Conservation (phyloP, 2,888 invertebrate genomes). For the Thysanoteuthis rhombus region DNA sequence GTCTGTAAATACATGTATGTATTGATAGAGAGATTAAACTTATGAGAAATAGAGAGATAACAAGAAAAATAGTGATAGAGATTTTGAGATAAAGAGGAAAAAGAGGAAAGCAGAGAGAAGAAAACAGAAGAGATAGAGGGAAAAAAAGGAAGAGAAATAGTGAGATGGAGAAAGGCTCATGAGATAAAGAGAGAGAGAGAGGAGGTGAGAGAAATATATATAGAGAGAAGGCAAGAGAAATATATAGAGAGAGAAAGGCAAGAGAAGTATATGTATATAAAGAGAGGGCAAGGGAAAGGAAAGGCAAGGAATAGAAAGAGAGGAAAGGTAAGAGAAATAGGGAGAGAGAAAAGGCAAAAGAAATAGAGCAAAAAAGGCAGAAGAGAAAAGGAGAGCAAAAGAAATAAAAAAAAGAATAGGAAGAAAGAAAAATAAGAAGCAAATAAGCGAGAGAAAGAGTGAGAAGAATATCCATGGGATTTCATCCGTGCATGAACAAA, state of each 20-base stretch:
- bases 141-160: not conserved
- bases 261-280: no score
- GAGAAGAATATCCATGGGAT: not conserved
- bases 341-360: not conserved
- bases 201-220: not conserved
- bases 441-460: not conserved
- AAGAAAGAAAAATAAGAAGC: not conserved
- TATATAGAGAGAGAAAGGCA: not conserved
- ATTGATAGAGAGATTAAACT: no score
- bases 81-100: not conserved
- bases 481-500: not conserved
- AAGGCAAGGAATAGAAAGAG: not conserved
- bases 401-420: not conserved
- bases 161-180: not conserved
- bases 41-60: not conserved
- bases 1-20: no score
- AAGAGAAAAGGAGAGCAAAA: not conserved
- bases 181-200: not conserved
- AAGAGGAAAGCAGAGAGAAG: not conserved
- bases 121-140: not conserved
- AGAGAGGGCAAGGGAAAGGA: not conserved
- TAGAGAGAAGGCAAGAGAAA: not conserved
- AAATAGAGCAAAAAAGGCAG: not conserved
- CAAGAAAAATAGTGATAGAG: not conserved
- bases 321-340: not conserved